phyloP scores from a whole-genome alignment of 2,888 invertebrate genomes.

The Phlogophora meticulosa region DNA sequence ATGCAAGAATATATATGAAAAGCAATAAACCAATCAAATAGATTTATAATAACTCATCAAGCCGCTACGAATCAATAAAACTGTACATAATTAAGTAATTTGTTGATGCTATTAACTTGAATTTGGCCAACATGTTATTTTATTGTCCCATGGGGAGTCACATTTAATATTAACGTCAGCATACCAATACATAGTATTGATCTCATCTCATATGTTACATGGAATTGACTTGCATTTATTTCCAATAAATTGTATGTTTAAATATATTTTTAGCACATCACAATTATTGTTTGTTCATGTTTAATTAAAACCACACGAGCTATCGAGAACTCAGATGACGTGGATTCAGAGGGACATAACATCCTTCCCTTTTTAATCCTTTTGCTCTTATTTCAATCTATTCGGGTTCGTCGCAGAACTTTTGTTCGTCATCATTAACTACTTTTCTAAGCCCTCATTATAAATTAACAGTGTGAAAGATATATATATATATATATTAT shows the following conservation, averaged over 20 bases:
- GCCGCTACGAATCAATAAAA: not conserved
- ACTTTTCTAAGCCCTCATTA: too few species aligned
- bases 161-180: not conserved
- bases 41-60: not conserved
- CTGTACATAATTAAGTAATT: not conserved
- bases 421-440: not conserved
- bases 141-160: conserved; percentile 1
- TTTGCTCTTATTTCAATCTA: not conserved
- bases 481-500: too few species aligned
- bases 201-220: conserved; percentile 16
- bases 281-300: not conserved
- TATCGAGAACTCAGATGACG: too few species aligned
- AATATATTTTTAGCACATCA: not conserved
- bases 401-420: too few species aligned
- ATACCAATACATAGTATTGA: conserved; percentile 8
- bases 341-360: too few species aligned
- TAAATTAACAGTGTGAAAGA: too few species aligned
- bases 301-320: not conserved
- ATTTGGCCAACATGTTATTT: not conserved
- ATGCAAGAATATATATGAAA: too few species aligned
- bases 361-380: not conserved
- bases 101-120: not conserved
- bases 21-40: not conserved
- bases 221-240: conserved; percentile 16
- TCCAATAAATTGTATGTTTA: conserved; percentile 4